These are phyloP conservation scores for Gasterosteus aculeatus DNA, from an alignment of 2,113 vertebrate species.

Conservation along the genomic window DNA sequence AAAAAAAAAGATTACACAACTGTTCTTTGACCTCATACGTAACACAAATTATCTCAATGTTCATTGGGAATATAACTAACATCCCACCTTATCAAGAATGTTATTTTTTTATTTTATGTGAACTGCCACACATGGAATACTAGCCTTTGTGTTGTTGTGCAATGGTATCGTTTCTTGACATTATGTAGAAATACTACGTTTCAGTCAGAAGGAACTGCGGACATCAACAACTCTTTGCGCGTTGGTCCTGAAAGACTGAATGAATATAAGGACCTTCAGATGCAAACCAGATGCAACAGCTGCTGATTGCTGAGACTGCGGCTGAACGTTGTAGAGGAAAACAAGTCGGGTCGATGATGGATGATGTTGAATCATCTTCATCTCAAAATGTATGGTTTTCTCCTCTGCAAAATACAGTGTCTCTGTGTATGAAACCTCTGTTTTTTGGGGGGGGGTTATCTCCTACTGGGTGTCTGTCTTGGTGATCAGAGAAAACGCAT, in stretches of 20 bases:
- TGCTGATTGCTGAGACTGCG: slow-evolving; percentile 19
- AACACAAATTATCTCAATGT: slow-evolving; percentile 26
- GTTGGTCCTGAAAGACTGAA: slow-evolving; percentile 9
- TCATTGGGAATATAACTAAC: slow-evolving; percentile 43
- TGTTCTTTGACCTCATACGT: slow-evolving; percentile 62
- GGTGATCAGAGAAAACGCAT: slow-evolving; percentile 51
- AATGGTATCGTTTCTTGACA: slow-evolving; percentile 41
- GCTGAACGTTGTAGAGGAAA: background rate
- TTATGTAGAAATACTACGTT: slow-evolving; percentile 37
- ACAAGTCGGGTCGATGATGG: slow-evolving; percentile 41
- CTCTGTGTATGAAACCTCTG: slow-evolving; percentile 35
- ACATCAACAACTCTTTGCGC: slow-evolving; percentile 21
- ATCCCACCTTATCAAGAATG: slow-evolving; percentile 11
- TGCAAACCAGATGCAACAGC: slow-evolving; percentile 6
- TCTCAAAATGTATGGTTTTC: slow-evolving; percentile 30
- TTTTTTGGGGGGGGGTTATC: too few relatives aligned
- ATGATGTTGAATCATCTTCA: slow-evolving; percentile 50
- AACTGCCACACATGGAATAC: slow-evolving; percentile 12
- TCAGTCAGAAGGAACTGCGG: slow-evolving; percentile 11
- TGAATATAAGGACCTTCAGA: slow-evolving; percentile 7
- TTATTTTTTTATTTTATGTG: slow-evolving; percentile 4
- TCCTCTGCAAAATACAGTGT: slow-evolving; percentile 23
- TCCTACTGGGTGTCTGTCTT: slow-evolving; percentile 22
- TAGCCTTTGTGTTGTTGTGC: slow-evolving; percentile 28
- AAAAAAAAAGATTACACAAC: background rate